Evolutionary conservation across 2,113 vertebrate species (phyloP).

Genomic region (Oryzias curvinotus): DNA sequence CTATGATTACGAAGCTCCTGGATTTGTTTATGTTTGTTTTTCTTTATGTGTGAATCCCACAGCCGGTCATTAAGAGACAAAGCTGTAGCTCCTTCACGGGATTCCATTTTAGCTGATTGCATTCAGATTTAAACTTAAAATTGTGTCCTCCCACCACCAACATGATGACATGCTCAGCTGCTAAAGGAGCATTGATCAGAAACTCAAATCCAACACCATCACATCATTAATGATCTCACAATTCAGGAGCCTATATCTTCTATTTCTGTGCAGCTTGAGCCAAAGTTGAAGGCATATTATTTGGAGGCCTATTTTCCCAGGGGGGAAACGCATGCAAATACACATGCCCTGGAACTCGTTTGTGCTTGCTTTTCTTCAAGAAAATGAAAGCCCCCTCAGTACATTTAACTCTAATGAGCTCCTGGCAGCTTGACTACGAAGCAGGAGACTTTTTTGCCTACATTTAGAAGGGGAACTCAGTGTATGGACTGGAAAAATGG

Average conservation of each 20-base stretch:
- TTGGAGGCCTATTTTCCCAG: slow-evolving; percentile 27
- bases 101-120: slow-evolving; percentile 6
- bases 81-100: not conserved
- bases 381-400: slow-evolving; percentile 52
- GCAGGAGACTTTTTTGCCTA: not conserved
- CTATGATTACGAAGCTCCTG: slow-evolving; percentile 37
- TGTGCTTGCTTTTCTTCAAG: slow-evolving; percentile 37
- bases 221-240: slow-evolving; percentile 23
- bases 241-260: slow-evolving; percentile 21
- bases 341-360: slow-evolving; percentile 27
- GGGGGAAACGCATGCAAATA: slow-evolving; percentile 19
- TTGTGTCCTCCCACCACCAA: not conserved
- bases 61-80: slow-evolving; percentile 5
- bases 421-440: slow-evolving; percentile 28
- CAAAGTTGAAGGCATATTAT: slow-evolving; percentile 22
- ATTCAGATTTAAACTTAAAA: not conserved
- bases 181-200: slow-evolving; percentile 15
- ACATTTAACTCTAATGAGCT: slow-evolving; percentile 38
- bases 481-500: not conserved
- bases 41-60: slow-evolving; percentile 1
- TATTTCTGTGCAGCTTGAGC: slow-evolving; percentile 32
- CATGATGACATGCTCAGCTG: not conserved
- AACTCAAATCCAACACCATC: slow-evolving; percentile 31
- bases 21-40: slow-evolving; percentile 1
- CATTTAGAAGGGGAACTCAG: slow-evolving; percentile 10